phyloP scores from a whole-genome alignment of 1,140 invertebrate genomes.

The Riptortus pedestris region DNA sequence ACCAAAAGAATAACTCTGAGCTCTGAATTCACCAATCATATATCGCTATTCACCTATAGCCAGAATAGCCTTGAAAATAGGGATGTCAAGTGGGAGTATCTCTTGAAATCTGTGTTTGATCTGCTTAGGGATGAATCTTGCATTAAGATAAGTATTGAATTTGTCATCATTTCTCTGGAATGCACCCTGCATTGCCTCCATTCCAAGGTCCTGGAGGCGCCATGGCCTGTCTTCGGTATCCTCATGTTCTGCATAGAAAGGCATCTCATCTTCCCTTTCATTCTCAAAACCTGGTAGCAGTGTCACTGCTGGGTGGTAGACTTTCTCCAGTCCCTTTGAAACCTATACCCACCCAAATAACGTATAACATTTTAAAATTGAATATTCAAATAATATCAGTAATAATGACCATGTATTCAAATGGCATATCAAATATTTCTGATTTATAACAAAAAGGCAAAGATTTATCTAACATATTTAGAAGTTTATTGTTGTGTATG shows the following conservation, averaged over 20 bases:
- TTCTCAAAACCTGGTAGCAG: neutral
- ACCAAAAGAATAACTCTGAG: no score
- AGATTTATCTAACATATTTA: no score
- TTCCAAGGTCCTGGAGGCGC: neutral
- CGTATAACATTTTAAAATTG: no score
- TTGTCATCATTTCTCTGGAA: neutral
- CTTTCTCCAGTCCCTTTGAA: neutral
- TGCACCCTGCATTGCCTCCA: neutral
- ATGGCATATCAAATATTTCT: no score
- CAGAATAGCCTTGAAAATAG: neutral
- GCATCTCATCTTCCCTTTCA: neutral
- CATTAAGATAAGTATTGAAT: neutral
- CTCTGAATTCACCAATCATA: no score
- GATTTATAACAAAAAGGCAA: no score
- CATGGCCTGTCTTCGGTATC: neutral
- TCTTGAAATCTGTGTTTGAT: neutral
- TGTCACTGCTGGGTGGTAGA: neutral
- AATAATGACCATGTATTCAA: no score
- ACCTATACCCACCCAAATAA: neutral
- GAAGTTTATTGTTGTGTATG: no score
- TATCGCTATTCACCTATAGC: neutral
- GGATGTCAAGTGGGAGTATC: neutral
- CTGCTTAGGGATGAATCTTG: neutral
- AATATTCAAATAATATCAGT: neutral
- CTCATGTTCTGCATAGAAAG: neutral